Conservation (phyloP, 2,797 vertebrate species). For the Agapornis canus region DNA sequence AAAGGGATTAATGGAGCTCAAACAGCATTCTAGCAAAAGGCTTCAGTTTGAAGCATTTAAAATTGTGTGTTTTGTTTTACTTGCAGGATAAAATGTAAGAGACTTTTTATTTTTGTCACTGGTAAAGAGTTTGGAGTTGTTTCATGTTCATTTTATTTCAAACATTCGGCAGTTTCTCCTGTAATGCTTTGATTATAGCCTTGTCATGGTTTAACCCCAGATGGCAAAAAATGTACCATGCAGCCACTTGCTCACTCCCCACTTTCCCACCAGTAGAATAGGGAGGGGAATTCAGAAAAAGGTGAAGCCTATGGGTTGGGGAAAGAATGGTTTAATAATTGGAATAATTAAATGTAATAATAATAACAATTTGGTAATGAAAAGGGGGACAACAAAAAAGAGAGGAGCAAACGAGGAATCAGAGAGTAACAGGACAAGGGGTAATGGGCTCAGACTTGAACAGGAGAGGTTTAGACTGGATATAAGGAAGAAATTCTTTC, state of each 20-base stretch:
- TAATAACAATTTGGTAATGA: neutral
- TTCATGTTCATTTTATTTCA: neutral
- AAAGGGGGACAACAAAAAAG: neutral
- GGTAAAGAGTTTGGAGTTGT: rapidly evolving
- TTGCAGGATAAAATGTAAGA: neutral
- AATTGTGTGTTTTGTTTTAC: neutral
- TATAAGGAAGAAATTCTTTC: too few species aligned
- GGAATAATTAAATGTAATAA: neutral
- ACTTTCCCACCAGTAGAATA: neutral
- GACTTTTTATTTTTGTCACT: neutral
- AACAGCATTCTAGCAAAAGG: neutral
- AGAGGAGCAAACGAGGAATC: neutral
- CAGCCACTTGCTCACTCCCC: neutral
- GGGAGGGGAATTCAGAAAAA: neutral
- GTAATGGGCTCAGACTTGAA: too few species aligned
- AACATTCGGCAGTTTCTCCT: neutral
- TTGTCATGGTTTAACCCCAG: neutral
- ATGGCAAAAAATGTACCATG: neutral
- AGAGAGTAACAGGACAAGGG: too few species aligned
- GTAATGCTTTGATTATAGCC: neutral
- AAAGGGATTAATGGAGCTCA: neutral
- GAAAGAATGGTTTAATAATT: neutral
- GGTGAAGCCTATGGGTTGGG: neutral
- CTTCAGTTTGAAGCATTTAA: neutral
- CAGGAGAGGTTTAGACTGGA: too few species aligned